These are phyloP conservation scores for Hippopotamyrus pictus DNA, from an alignment of 2,797 vertebrate genomes.

Conservation along the genomic window DNA sequence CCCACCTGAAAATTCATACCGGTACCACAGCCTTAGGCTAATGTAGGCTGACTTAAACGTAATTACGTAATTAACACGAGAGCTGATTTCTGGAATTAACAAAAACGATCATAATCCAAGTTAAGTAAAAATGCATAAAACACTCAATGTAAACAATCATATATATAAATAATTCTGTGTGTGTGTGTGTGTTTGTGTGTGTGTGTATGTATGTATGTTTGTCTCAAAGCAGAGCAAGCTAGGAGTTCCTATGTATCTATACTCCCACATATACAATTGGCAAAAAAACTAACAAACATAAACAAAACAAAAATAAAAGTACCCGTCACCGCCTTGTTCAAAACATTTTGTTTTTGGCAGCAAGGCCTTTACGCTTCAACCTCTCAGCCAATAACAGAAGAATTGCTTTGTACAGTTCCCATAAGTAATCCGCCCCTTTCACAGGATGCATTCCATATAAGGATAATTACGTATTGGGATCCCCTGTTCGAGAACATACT, in stretches of 20 bases:
- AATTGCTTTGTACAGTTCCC: slow-evolving; percentile 23
- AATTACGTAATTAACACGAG: not conserved
- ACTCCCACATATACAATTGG: not conserved
- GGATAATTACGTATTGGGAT: slow-evolving; percentile 79
- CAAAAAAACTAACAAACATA: not conserved
- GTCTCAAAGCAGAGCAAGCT: not conserved
- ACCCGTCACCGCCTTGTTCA: not conserved
- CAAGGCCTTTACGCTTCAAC: slow-evolving; percentile 14
- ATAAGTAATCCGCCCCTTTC: slow-evolving; percentile 43
- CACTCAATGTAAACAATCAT: not conserved
- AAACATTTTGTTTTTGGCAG: slow-evolving; percentile 1
- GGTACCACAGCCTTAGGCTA: slow-evolving; percentile 11
- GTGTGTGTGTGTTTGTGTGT: not conserved
- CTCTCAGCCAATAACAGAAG: slow-evolving; percentile 11
- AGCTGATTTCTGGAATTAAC: not conserved
- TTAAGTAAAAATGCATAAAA: not conserved
- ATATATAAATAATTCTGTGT: not conserved
- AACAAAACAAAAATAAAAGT: not conserved
- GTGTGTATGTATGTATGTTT: not conserved
- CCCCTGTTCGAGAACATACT: slow-evolving; percentile 47
- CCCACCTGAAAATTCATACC: slow-evolving; percentile 8
- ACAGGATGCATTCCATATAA: slow-evolving; percentile 77
- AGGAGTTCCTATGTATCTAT: not conserved
- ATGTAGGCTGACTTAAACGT: not conserved
- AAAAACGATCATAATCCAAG: not conserved